A percentile compares a stretch with the other conserved stretches of the same genome.
Evolutionary conservation across 2,888 invertebrate species (phyloP).

Genomic region (Prionchulus punctatus): DNA sequence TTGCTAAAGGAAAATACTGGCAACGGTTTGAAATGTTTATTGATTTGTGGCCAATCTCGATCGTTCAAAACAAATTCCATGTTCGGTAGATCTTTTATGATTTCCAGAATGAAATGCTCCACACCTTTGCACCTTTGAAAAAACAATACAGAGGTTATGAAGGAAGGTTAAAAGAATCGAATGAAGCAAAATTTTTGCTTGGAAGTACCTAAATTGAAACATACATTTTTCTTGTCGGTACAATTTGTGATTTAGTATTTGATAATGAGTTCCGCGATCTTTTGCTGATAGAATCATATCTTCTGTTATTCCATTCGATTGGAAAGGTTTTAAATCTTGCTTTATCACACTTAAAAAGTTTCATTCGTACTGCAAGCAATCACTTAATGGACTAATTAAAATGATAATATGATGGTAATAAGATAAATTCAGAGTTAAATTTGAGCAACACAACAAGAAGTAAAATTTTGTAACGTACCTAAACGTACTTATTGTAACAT

Average conservation of each 20-base stretch:
- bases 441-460: too few relatives aligned
- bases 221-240: slow-evolving; percentile 68
- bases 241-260: slow-evolving; percentile 60
- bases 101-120: slow-evolving; percentile 61
- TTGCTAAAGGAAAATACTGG: slow-evolving; percentile 95
- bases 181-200: slow-evolving; percentile 3
- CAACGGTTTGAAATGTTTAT: slow-evolving; percentile 41
- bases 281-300: too few relatives aligned
- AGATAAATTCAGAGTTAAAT: too few relatives aligned
- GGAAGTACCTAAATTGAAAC: slow-evolving; percentile 54
- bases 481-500: too few relatives aligned
- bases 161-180: slow-evolving; percentile 2
- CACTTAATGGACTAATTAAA: too few relatives aligned
- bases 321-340: too few relatives aligned
- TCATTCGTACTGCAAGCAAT: too few relatives aligned
- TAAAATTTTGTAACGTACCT: too few relatives aligned
- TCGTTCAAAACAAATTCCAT: slow-evolving; percentile 74
- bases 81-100: slow-evolving; percentile 53
- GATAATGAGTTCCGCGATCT: too few relatives aligned
- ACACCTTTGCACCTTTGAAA: slow-evolving; percentile 58
- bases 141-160: slow-evolving; percentile 3
- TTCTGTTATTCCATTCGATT: too few relatives aligned
- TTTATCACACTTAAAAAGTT: too few relatives aligned
- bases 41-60: slow-evolving; percentile 78
- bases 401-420: too few relatives aligned